Base-by-base conservation (phyloP, 2,797 vertebrate genomes). In the Crocodylus rhombifer region DNA sequence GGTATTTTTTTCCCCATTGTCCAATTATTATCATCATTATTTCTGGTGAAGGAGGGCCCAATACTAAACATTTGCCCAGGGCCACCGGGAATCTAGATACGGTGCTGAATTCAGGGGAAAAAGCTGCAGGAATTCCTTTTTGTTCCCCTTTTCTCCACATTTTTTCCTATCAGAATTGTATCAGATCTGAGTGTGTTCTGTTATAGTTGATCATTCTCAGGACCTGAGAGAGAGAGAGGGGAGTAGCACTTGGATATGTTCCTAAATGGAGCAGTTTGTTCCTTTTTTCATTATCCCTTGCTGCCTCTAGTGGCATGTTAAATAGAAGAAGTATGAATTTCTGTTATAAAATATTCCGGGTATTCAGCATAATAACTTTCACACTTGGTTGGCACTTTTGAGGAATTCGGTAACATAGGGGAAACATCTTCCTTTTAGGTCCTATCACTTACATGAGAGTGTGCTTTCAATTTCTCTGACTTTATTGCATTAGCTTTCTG, bases 251-350 rank as follows among this genome's bases (percentile, higher is more conserved):
- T 77, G 90, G 79, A 26, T 0, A n/a, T 17, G 15, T 61, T 89
- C 15, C 33, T 17, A 42, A 4, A 5, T n/a, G 28, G 4, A 56
- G 56, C 17, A 5, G 2, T 83, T 86, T 21, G 5, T 5, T 89
- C 86, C 21, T 55, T 58, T 4, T 20, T 67, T 14, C 33, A 26
- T 80, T 74, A 18, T 5, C 2, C 18, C 58, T 77, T 61, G 23
- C 25, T 85, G 62, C 30, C 12, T 57, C 1, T 0, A 63, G 58
- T 11, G 15, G 5, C 20, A 0, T 13, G 26, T 8, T 6, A 1
- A 18, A 21, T 16, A 84, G 26, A 91, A 7, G 15, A 63, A 25
- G 9, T 77, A 74, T 6, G 4, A 81, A 28, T 14, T 82, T 23
- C 51, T 90, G 42, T 17, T 2, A 57, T 71, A 78, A 85, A 60